These are phyloP conservation scores for Dicrostonyx torquatus DNA, from an alignment of 2,797 vertebrate species.

Conservation along the genomic window DNA sequence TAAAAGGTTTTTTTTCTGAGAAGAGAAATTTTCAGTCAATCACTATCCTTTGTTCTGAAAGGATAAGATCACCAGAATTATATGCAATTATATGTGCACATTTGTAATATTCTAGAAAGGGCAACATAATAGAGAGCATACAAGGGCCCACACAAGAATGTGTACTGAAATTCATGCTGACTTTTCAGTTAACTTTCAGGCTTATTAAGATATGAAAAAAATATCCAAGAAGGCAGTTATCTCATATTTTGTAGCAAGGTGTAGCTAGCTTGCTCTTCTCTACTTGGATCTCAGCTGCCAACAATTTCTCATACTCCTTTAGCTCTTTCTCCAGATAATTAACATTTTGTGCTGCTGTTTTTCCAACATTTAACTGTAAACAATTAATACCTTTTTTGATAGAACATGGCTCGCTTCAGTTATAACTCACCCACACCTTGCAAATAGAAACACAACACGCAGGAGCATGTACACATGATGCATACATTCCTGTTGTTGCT, in stretches of 20 bases:
- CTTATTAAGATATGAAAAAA: slow-evolving; percentile 4
- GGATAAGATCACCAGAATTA: neutral
- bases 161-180: neutral
- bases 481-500: neutral
- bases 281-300: neutral
- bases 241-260: neutral
- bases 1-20: slow-evolving; percentile 45
- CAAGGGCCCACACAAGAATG: neutral
- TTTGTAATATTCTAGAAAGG: slow-evolving; percentile 31
- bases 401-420: neutral
- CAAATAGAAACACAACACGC: neutral
- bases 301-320: neutral
- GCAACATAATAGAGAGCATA: neutral
- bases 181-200: slow-evolving; percentile 38
- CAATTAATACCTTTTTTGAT: neutral
- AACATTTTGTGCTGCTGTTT: neutral
- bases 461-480: neutral
- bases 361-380: neutral
- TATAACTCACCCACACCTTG: neutral
- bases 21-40: slow-evolving; percentile 67
- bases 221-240: slow-evolving; percentile 1
- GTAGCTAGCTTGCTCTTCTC: neutral
- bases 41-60: slow-evolving; percentile 38
- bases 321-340: neutral
- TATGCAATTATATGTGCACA: neutral